Percentiles rank a stretch among this genome's conserved stretches.
These are phyloP conservation scores for Apteryx owenii DNA, from an alignment of 2,113 vertebrate genomes.

Conservation along the genomic window DNA sequence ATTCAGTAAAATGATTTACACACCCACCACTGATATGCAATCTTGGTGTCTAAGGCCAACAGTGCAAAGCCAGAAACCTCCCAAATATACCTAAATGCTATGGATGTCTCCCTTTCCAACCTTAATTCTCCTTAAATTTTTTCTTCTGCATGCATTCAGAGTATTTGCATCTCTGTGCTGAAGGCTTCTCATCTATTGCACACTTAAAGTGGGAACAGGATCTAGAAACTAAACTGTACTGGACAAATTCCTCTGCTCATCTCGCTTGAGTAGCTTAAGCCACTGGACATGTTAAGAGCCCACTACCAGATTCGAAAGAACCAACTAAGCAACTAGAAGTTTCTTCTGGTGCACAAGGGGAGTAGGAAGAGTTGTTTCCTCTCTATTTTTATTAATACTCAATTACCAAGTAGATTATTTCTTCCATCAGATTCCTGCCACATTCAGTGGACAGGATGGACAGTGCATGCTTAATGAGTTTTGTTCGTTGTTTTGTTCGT, in stretches of 20 bases:
- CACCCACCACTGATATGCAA: not conserved
- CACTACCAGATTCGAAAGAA: not conserved
- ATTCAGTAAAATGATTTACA: not conserved
- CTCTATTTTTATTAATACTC: not conserved
- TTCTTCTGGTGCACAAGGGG: not conserved
- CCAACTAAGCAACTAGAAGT: not conserved
- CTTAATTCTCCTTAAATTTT: fast-evolving
- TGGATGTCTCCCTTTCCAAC: not conserved
- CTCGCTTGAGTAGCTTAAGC: not conserved
- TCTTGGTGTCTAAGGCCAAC: not conserved
- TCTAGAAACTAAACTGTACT: not conserved
- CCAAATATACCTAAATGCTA: not conserved
- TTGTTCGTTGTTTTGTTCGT: not conserved
- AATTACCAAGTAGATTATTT: not conserved
- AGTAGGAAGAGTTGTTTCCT: not conserved
- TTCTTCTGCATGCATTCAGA: not conserved
- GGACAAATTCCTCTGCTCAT: not conserved
- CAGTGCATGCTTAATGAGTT: not conserved
- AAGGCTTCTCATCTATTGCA: not conserved
- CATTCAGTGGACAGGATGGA: not conserved
- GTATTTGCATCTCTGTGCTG: not conserved
- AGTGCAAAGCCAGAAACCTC: not conserved
- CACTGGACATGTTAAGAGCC: not conserved
- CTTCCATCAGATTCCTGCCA: not conserved
- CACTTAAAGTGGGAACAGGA: no score